Percentiles rank a stretch among this genome's conserved stretches.
Evolutionary conservation across 2,888 invertebrate species (phyloP).

Genomic region (Platycheirus albimanus): DNA sequence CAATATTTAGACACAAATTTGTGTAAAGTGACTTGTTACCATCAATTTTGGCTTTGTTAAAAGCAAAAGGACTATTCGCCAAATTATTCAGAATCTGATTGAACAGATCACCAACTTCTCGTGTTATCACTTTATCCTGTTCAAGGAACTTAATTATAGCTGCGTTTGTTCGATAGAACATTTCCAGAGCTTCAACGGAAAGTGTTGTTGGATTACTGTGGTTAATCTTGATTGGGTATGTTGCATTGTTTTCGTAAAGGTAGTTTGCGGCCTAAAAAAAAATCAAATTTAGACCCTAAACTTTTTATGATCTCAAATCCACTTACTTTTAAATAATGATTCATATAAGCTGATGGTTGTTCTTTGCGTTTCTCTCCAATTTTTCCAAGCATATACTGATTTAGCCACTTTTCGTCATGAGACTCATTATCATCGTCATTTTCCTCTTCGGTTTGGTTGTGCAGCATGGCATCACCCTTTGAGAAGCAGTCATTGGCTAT

Average conservation of each 20-base stretch:
- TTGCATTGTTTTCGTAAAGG: slow-evolving; percentile 90
- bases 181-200: slow-evolving; percentile 94
- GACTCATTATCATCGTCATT: slow-evolving; percentile 80
- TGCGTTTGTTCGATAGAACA: slow-evolving; percentile 92
- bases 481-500: slow-evolving; percentile 91
- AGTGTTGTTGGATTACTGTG: slow-evolving; percentile 92
- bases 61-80: slow-evolving; percentile 83
- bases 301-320: too few relatives aligned
- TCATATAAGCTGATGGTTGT: slow-evolving; percentile 88
- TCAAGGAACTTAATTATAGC: slow-evolving; percentile 94
- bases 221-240: slow-evolving; percentile 93
- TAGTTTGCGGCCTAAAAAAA: slow-evolving; percentile 87
- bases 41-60: slow-evolving; percentile 82
- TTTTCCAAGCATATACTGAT: slow-evolving; percentile 98
- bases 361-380: slow-evolving; percentile 93
- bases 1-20: background rate
- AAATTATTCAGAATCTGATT: slow-evolving; percentile 82
- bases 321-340: slow-evolving; percentile 89
- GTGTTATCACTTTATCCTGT: slow-evolving; percentile 86
- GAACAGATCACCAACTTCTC: slow-evolving; percentile 86
- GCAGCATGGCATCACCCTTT: slow-evolving; percentile 86
- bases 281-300: too few relatives aligned
- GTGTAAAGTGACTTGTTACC: slow-evolving; percentile 75
- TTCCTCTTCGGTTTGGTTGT: slow-evolving; percentile 79
- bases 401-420: slow-evolving; percentile 95